Evolutionary conservation across 1,140 invertebrate species (phyloP).

Genomic region (Octopus sinensis): DNA sequence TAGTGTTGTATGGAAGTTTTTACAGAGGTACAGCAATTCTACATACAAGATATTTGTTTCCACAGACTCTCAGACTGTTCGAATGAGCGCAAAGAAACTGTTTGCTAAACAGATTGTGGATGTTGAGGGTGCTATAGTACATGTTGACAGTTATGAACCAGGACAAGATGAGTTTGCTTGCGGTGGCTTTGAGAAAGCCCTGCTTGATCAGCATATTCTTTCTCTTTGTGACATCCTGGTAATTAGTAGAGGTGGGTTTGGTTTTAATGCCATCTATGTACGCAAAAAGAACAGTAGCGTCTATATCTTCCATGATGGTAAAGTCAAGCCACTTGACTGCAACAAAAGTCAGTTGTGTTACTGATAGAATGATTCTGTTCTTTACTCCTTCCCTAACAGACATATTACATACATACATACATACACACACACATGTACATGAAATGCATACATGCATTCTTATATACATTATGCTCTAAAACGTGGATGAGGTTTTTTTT

Average conservation of each 20-base stretch:
- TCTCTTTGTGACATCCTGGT: conserved; percentile 24
- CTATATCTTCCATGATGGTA: conserved; percentile 19
- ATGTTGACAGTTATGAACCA: conserved; percentile 15
- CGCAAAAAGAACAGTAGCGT: conserved; percentile 14
- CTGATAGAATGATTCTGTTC: neutral
- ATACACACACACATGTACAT: too few species aligned
- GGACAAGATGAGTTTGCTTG: conserved; percentile 7
- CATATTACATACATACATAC: too few species aligned
- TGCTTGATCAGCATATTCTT: conserved; percentile 22
- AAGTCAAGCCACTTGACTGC: conserved; percentile 10
- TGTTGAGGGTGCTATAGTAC: conserved; percentile 15
- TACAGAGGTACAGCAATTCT: conserved; percentile 2
- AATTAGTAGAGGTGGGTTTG: conserved; percentile 24
- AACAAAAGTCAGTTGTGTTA: conserved; percentile 9
- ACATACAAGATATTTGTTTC: conserved; percentile 14
- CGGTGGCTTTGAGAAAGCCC: conserved; percentile 22
- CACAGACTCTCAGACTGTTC: conserved; percentile 16
- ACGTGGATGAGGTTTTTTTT: too few species aligned
- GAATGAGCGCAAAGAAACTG: conserved; percentile 6
- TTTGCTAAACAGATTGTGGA: conserved; percentile 12
- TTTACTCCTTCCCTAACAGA: too few species aligned
- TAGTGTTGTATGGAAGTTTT: conserved; percentile 15
- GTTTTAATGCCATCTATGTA: conserved; percentile 21
- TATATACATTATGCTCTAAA: too few species aligned
- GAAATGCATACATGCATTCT: too few species aligned